A percentile compares a stretch with the other conserved stretches of the same genome.
These are phyloP conservation scores for Agrochola circellaris DNA, from an alignment of 2,888 invertebrate species.

Conservation along the genomic window DNA sequence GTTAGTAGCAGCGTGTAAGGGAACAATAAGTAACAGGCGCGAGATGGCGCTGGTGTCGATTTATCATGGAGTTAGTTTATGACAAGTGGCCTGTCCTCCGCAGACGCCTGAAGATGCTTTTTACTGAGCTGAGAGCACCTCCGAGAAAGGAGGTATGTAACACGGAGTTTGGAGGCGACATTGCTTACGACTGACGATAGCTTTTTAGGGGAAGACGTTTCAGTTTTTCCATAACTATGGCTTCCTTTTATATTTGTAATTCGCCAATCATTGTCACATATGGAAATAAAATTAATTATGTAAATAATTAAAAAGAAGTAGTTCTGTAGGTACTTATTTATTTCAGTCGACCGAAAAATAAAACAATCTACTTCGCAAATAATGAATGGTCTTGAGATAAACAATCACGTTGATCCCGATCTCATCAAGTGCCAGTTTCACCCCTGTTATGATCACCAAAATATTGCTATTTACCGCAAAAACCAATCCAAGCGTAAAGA, in stretches of 20 bases:
- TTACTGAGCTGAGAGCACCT: conserved; percentile 78
- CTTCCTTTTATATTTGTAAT: neutral
- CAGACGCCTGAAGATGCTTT: conserved; percentile 85
- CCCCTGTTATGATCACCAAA: conserved; percentile 2
- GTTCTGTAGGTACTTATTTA: neutral
- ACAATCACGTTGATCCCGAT: too few relatives aligned
- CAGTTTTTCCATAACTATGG: neutral
- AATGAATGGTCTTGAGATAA: neutral
- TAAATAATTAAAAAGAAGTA: too few relatives aligned
- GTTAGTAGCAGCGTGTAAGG: conserved; percentile 78
- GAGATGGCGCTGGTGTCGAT: conserved; percentile 83
- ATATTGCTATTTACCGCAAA: conserved; percentile 47
- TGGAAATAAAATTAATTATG: neutral
- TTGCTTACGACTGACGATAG: neutral
- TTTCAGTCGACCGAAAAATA: neutral
- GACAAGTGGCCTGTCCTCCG: conserved; percentile 87
- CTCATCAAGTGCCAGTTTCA: neutral
- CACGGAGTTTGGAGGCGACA: conserved; percentile 34
- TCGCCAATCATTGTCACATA: neutral
- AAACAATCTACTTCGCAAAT: neutral
- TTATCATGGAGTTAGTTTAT: conserved; percentile 87
- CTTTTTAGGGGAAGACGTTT: conserved; percentile 1
- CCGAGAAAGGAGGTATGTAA: conserved; percentile 45
- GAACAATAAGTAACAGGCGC: conserved; percentile 87
- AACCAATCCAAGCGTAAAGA: conserved; percentile 27